Percentiles rank a stretch among this genome's conserved stretches.
Evolutionary conservation across 2,797 vertebrate species (phyloP).

Genomic region (Denticeps clupeoides): DNA sequence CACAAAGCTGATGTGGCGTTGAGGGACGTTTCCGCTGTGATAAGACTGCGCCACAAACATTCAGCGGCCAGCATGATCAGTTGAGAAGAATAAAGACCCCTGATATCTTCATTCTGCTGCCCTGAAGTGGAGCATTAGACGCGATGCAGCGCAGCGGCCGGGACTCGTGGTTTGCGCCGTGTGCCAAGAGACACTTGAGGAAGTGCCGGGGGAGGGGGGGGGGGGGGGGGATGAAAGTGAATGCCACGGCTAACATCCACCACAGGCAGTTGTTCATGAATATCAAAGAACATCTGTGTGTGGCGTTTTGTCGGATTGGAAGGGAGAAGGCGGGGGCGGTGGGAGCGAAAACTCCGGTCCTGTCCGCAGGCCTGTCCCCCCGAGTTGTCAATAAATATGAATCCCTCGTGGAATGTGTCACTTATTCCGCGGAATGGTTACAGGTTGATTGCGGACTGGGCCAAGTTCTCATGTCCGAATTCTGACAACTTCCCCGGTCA

Average conservation of each 20-base stretch:
- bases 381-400: conserved; percentile 25
- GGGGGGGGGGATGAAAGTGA: conserved; percentile 66
- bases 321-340: conserved; percentile 10
- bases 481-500: too few species aligned
- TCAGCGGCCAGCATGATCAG: too few species aligned
- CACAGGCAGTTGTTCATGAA: conserved; percentile 74
- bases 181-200: conserved; percentile 54
- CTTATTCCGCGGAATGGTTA: too few species aligned
- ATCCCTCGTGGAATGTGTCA: conserved; percentile 16
- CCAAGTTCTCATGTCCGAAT: too few species aligned
- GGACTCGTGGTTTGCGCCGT: conserved; percentile 51
- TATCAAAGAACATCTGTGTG: conserved; percentile 76
- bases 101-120: conserved; percentile 48
- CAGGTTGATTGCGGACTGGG: too few species aligned
- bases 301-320: conserved; percentile 28
- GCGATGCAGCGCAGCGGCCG: conserved; percentile 38
- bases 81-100: conserved; percentile 37
- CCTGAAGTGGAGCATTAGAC: conserved; percentile 48
- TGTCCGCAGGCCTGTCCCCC: conserved; percentile 31
- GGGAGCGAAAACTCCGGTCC: conserved; percentile 43
- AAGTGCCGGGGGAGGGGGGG: conserved; percentile 60
- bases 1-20: conserved; percentile 16
- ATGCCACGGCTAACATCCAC: conserved; percentile 60
- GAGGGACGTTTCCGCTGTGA: too few species aligned
- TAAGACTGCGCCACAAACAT: too few species aligned